These are phyloP conservation scores for Microhierax caerulescens DNA, from an alignment of 2,797 vertebrate species.

Conservation along the genomic window DNA sequence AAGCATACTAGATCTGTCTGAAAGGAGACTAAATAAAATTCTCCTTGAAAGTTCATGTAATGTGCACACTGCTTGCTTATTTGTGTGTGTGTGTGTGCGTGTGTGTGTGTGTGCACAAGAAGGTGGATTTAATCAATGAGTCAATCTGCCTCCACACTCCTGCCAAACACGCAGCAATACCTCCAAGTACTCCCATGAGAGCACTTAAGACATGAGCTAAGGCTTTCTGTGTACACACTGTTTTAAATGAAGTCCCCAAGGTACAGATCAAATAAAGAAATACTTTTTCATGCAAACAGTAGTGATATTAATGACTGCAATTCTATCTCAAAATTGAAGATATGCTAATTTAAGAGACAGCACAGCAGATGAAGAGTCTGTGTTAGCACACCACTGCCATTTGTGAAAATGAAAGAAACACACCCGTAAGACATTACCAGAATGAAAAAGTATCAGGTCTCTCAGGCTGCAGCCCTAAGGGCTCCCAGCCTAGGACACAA, in stretches of 20 bases:
- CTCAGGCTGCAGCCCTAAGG: neutral
- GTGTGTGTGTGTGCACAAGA: neutral
- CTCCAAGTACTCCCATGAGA: neutral
- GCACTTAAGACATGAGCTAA: slow-evolving; percentile 2
- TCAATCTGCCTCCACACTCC: neutral
- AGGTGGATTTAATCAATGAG: slow-evolving; percentile 36
- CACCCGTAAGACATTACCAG: neutral
- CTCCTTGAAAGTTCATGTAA: neutral
- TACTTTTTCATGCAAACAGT: slow-evolving; percentile 12
- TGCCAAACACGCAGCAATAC: neutral
- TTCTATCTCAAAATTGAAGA: neutral
- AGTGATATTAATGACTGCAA: slow-evolving; percentile 23
- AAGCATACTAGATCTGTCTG: neutral
- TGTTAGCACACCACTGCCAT: neutral
- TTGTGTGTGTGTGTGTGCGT: neutral
- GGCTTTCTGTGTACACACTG: neutral
- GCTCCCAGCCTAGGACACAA: neutral
- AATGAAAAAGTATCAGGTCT: neutral
- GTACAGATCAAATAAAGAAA: slow-evolving; percentile 33
- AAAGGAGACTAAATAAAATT: neutral
- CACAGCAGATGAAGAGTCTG: neutral
- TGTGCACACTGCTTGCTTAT: neutral
- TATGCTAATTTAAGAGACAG: neutral
- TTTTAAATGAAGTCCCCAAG: slow-evolving; percentile 33
- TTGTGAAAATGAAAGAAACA: neutral